phyloP scores from a whole-genome alignment of 2,113 vertebrate genomes.

The Scolopax mira region DNA sequence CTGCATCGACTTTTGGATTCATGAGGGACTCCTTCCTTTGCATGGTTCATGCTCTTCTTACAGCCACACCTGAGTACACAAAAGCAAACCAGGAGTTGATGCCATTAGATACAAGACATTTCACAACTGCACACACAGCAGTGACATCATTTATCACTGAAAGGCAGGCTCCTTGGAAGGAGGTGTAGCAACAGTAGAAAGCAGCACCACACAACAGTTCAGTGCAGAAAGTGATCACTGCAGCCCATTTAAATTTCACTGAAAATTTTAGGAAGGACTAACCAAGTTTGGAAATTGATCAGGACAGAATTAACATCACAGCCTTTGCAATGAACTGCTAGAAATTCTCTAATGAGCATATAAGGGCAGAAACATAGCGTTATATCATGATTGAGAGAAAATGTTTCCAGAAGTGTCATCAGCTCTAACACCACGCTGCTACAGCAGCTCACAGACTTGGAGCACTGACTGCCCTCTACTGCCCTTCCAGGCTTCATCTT shows the following conservation, averaged over 20 bases:
- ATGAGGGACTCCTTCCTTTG: constrained; percentile 88
- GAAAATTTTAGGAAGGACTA: background rate
- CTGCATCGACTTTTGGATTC: constrained; percentile 93
- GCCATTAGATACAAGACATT: background rate
- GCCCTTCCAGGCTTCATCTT: background rate
- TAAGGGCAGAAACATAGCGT: background rate
- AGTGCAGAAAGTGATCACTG: background rate
- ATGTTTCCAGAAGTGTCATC: background rate
- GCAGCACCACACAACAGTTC: background rate
- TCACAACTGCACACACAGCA: background rate
- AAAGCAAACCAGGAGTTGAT: background rate
- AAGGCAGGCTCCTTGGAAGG: background rate
- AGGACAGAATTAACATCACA: background rate
- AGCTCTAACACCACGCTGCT: background rate
- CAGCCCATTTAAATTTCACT: background rate
- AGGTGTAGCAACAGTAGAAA: background rate
- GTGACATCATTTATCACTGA: background rate
- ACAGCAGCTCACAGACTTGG: background rate
- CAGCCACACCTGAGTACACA: constrained; percentile 84
- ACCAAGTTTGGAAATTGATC: background rate
- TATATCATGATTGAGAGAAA: background rate
- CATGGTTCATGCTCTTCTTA: constrained; percentile 98
- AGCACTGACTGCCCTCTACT: background rate
- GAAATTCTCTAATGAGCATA: background rate
- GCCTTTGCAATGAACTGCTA: background rate